Evolutionary conservation across 2,797 vertebrate species (phyloP), one percentile per base, ranked within the genome.

Genomic region (Microchirus variegatus): DNA sequence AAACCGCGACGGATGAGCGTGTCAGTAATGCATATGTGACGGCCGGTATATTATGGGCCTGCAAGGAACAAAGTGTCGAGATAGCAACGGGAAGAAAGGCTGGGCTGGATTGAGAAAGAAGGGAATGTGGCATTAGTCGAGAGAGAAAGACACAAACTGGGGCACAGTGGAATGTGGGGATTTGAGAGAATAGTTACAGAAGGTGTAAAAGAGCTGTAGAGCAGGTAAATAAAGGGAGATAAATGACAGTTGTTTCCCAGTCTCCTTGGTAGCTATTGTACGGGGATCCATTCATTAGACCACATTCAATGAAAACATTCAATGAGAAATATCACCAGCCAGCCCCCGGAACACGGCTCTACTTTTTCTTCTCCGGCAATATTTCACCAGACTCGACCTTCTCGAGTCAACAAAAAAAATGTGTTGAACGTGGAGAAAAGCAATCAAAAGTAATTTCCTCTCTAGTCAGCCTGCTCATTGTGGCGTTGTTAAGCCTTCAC

Each of bases 251-350:
- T 90, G 82, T 64, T 87, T 79, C 22, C 49, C 36, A 43, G 79
- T 89, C 77, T 90, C 88, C 86, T 84, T 84, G 87, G 88, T 89
- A 89, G 85, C 89, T 65, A 78, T 87, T 88, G 83, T 83, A 50
- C 54, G 64, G 64, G 65, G 70, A 78, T 83, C 86, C 73, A 85
- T 89, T 88, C 85, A 84, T 83, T 86, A 81, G 73, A 73, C 70
- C 12, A n/a, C 59, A 63, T 56, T 60, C 68, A 63, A 74, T 78
- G 43, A 68, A 86, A 86, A 84, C 80, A 77, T 69, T 68, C 48
- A 84, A 75, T 67, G 54, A 87, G 81, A 93, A 87, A 85, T 89
- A 90, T 89, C 59, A 65, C 87, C 86, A 77, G 87, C 87, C 87
- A 77, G 56, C 68, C 76, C 72, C 52, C 58, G 66, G 48, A 36